Evolutionary conservation across 1,140 invertebrate species (phyloP).

Genomic region (Lepidurus couesii): DNA sequence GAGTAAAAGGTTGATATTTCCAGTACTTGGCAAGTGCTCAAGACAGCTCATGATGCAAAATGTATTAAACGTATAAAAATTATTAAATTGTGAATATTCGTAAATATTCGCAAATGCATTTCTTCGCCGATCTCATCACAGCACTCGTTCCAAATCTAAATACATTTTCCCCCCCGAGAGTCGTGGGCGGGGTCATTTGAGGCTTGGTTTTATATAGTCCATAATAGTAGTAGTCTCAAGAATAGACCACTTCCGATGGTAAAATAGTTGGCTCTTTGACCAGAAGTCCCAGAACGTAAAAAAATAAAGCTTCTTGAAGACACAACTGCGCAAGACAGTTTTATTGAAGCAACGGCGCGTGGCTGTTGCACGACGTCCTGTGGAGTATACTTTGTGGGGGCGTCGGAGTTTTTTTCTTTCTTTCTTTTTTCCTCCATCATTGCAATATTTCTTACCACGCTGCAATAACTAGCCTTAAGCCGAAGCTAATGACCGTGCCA

Average conservation of each 20-base stretch:
- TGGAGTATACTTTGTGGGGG: neutral
- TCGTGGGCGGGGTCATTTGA: too few species aligned
- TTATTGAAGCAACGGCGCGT: slow-evolving; percentile 4
- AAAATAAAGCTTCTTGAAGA: neutral
- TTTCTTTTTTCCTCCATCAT: neutral
- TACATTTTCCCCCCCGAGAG: too few species aligned
- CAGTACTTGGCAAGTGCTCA: too few species aligned
- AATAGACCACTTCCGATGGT: neutral
- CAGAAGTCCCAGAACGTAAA: neutral
- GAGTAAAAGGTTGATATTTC: too few species aligned
- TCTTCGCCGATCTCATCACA: too few species aligned
- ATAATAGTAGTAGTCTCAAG: too few species aligned
- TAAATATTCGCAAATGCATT: too few species aligned
- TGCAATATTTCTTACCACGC: neutral
- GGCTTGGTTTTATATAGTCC: too few species aligned
- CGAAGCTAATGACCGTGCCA: slow-evolving; percentile 6
- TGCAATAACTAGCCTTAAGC: neutral
- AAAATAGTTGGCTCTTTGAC: neutral
- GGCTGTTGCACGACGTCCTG: slow-evolving; percentile 1
- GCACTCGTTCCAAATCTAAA: too few species aligned
- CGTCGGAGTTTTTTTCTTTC: neutral
- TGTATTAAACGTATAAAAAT: too few species aligned
- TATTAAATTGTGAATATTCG: too few species aligned
- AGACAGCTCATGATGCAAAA: too few species aligned
- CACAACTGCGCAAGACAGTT: neutral